A percentile compares a stretch with the other conserved stretches of the same genome.
Conservation (phyloP, 2,888 invertebrate genomes). For the Aethes cnicana region DNA sequence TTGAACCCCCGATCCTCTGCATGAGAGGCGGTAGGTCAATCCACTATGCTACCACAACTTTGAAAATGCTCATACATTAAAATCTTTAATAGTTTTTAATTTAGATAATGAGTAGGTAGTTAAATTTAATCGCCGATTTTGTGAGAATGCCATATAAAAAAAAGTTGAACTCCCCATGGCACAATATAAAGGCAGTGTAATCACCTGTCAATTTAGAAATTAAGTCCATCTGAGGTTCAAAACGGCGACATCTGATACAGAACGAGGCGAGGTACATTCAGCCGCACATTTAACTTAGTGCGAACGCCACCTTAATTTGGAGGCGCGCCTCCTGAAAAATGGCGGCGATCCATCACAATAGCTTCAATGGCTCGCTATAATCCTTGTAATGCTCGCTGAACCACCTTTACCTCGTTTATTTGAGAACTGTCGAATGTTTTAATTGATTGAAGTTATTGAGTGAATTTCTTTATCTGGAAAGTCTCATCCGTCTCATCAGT, state of each 20-base stretch:
- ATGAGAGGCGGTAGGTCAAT: no score
- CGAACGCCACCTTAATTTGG: slow-evolving; percentile 3
- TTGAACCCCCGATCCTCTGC: no score
- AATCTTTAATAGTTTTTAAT: no score
- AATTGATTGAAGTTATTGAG: slow-evolving; percentile 23
- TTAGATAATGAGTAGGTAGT: no score
- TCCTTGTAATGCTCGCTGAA: slow-evolving; percentile 13
- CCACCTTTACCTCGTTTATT: slow-evolving; percentile 26
- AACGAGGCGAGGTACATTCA: background rate
- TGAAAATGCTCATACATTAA: no score
- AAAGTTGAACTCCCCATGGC: no score
- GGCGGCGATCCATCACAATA: slow-evolving; percentile 19
- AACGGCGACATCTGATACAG: background rate
- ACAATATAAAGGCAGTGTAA: no score
- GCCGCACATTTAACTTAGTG: slow-evolving; percentile 1
- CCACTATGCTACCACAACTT: no score
- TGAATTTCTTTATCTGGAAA: slow-evolving; percentile 13
- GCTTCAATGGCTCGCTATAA: slow-evolving; percentile 23
- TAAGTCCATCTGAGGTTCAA: background rate
- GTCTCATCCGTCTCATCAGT: slow-evolving; percentile 1
- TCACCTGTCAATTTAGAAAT: no score
- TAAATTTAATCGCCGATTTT: no score
- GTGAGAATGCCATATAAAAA: no score
- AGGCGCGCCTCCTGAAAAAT: slow-evolving; percentile 10
- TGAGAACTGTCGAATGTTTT: slow-evolving; percentile 26